Conservation (phyloP, 2,113 vertebrate genomes). For the Dunckerocampus dactyliophorus region DNA sequence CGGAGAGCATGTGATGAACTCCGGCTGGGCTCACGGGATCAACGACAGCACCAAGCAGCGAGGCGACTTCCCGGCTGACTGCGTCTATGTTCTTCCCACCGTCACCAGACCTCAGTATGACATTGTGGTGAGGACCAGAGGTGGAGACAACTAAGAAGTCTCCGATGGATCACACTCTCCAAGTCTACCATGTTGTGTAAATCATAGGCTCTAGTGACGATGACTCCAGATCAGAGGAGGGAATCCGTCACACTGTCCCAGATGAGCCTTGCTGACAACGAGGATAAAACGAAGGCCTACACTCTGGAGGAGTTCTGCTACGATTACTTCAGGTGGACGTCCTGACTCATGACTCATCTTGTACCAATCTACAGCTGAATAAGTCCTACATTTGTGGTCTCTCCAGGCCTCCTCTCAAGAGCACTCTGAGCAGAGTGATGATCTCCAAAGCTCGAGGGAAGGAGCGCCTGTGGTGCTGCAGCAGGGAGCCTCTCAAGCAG, state of each 20-base stretch:
- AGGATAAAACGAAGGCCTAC: slow-evolving; percentile 84
- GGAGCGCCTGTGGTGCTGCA: slow-evolving; percentile 93
- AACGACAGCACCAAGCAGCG: slow-evolving; percentile 88
- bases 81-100: slow-evolving; percentile 88
- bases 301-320: slow-evolving; percentile 96
- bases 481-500: slow-evolving; percentile 91
- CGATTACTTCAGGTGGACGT: slow-evolving; percentile 87
- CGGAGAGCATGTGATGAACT: slow-evolving; percentile 90
- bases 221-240: slow-evolving; percentile 93
- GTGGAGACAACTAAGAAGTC: no score
- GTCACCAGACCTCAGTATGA: slow-evolving; percentile 85
- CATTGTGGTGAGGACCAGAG: slow-evolving; percentile 75
- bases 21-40: slow-evolving; percentile 88
- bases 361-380: neutral
- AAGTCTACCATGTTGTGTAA: neutral
- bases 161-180: neutral
- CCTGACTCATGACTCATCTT: neutral
- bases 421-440: slow-evolving; percentile 94
- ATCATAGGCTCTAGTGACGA: slow-evolving; percentile 87
- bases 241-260: slow-evolving; percentile 83
- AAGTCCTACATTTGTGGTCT: neutral
- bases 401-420: slow-evolving; percentile 89
- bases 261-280: slow-evolving; percentile 68
- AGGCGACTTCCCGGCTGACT: slow-evolving; percentile 93
- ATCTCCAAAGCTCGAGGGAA: slow-evolving; percentile 90